phyloP scores from a whole-genome alignment of 2,113 vertebrate genomes.

The Natator depressus region DNA sequence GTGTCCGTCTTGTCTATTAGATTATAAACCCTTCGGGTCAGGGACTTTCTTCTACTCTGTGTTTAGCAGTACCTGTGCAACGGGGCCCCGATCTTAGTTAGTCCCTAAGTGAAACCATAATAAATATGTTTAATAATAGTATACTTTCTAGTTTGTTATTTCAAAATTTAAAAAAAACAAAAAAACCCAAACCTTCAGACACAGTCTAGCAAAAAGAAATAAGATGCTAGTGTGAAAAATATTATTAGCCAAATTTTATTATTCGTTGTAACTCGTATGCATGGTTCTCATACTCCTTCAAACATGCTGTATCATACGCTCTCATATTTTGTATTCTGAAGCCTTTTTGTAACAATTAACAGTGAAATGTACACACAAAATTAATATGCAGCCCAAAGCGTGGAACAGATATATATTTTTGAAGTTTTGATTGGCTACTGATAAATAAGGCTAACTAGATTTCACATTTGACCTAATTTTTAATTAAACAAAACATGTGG shows the following conservation, averaged over 20 bases:
- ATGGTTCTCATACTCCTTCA: slow-evolving; percentile 32
- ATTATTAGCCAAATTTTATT: slow-evolving; percentile 47
- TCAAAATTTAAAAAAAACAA: background rate
- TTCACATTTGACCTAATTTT: slow-evolving; percentile 13
- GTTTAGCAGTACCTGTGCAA: background rate
- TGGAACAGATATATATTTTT: background rate
- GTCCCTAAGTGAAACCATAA: background rate
- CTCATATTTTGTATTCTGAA: slow-evolving; percentile 56
- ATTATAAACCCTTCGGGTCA: background rate
- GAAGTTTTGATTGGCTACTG: background rate
- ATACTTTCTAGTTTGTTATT: background rate
- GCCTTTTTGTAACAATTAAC: slow-evolving; percentile 17
- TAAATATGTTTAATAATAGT: background rate
- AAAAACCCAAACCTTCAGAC: background rate
- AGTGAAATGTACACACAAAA: background rate
- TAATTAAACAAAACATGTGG: slow-evolving; percentile 25
- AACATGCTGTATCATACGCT: slow-evolving; percentile 26
- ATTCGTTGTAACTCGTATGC: slow-evolving; percentile 43
- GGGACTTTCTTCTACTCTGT: background rate
- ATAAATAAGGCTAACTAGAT: slow-evolving; percentile 19
- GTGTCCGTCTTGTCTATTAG: background rate
- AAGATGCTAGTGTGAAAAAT: background rate
- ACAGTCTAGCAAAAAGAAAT: background rate
- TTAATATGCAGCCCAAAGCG: slow-evolving; percentile 2
- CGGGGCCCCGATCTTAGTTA: background rate